A percentile compares a stretch with the other conserved stretches of the same genome.
These are phyloP conservation scores for Ormyrus nitidulus DNA, from an alignment of 2,888 invertebrate species.

Conservation along the genomic window DNA sequence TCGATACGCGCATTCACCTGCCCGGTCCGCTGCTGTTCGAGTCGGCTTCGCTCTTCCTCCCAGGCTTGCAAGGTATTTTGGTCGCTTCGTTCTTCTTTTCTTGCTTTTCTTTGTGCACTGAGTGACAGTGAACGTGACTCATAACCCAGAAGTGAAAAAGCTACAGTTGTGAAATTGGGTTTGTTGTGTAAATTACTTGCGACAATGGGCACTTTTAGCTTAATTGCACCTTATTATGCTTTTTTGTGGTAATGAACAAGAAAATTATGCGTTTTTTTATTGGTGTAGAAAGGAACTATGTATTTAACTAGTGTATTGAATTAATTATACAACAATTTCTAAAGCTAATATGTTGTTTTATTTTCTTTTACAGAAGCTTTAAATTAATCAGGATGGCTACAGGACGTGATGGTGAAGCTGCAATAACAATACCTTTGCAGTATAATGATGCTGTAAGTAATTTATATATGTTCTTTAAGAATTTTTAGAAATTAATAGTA, in stretches of 20 bases:
- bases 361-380: slow-evolving; percentile 64
- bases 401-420: slow-evolving; percentile 69
- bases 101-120: neutral
- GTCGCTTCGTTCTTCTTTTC: neutral
- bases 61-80: no score
- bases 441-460: slow-evolving; percentile 70
- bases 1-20: neutral
- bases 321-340: no score
- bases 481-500: neutral
- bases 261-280: no score
- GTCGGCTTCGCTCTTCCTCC: no score
- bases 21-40: neutral
- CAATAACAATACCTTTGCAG: slow-evolving; percentile 71
- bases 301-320: no score
- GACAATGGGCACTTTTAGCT: no score
- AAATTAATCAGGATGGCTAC: slow-evolving; percentile 71
- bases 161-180: neutral
- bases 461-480: neutral
- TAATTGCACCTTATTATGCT: no score
- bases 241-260: no score
- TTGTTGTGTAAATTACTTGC: no score
- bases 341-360: no score
- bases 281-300: no score
- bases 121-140: neutral
- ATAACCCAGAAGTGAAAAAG: neutral